These are phyloP conservation scores for Diabrotica balteata DNA, from an alignment of 2,888 invertebrate genomes.

Conservation along the genomic window DNA sequence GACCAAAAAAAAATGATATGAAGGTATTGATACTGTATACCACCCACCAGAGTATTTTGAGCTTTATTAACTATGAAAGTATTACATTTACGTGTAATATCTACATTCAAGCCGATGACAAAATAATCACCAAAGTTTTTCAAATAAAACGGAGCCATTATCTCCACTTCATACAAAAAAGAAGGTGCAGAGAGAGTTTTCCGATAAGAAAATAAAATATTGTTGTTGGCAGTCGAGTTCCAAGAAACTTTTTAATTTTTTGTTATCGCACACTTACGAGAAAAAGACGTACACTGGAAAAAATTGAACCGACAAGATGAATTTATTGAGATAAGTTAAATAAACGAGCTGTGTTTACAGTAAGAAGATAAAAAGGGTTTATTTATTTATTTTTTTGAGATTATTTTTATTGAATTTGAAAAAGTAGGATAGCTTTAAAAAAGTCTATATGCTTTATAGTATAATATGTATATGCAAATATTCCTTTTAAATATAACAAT, in stretches of 20 bases:
- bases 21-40: too few relatives aligned
- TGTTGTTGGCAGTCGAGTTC: conserved; percentile 5
- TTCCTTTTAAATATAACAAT: neutral
- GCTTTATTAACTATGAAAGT: too few relatives aligned
- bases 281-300: neutral
- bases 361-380: neutral
- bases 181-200: neutral
- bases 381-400: neutral
- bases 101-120: neutral
- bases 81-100: too few relatives aligned
- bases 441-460: neutral
- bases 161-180: conserved; percentile 4
- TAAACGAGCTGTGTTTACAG: neutral
- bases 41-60: too few relatives aligned
- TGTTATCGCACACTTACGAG: neutral
- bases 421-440: neutral
- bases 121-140: neutral
- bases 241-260: neutral
- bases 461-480: neutral
- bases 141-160: conserved; percentile 6
- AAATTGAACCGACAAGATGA: neutral
- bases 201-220: conserved; percentile 14
- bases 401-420: neutral
- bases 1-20: too few relatives aligned
- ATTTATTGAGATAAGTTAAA: neutral